phyloP scores from a whole-genome alignment of 2,888 invertebrate species.

The Phengaris alcon region DNA sequence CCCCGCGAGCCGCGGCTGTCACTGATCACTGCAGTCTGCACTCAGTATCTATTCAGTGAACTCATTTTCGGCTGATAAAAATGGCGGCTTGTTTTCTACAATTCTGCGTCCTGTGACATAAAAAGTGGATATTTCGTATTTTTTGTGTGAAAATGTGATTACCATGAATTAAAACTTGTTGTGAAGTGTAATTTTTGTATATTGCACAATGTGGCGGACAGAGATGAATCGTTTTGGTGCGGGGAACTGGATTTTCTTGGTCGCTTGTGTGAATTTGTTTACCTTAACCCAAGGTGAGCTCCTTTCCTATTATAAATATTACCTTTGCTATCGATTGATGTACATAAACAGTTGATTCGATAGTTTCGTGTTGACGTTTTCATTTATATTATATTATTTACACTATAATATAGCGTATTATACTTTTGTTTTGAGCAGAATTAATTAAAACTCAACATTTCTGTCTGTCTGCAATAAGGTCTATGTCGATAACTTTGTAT shows the following conservation, averaged over 20 bases:
- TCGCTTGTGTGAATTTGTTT: constrained; percentile 72
- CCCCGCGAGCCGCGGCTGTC: constrained; percentile 29
- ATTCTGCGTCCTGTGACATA: constrained; percentile 47
- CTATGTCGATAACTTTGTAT: background rate
- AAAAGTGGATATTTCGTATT: constrained; percentile 50
- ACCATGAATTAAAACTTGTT: constrained; percentile 72
- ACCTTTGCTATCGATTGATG: constrained; percentile 63
- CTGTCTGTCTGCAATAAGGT: background rate
- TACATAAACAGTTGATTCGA: constrained; percentile 25
- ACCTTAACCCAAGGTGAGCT: constrained; percentile 76
- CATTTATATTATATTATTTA: background rate
- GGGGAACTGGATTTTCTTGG: constrained; percentile 75
- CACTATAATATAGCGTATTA: background rate
- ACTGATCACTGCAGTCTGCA: constrained; percentile 51
- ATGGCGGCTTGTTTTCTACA: constrained; percentile 62
- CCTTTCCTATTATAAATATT: constrained; percentile 64
- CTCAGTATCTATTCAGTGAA: constrained; percentile 44
- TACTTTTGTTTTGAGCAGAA: background rate
- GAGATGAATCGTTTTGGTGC: constrained; percentile 68
- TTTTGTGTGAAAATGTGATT: constrained; percentile 76
- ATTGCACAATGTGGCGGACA: constrained; percentile 72
- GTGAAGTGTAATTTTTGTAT: constrained; percentile 64
- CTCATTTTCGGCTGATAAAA: constrained; percentile 51
- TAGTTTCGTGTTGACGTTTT: background rate
- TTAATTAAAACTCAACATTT: background rate